phyloP scores from a whole-genome alignment of 2,888 invertebrate species.

The Pachymerium ferrugineum region DNA sequence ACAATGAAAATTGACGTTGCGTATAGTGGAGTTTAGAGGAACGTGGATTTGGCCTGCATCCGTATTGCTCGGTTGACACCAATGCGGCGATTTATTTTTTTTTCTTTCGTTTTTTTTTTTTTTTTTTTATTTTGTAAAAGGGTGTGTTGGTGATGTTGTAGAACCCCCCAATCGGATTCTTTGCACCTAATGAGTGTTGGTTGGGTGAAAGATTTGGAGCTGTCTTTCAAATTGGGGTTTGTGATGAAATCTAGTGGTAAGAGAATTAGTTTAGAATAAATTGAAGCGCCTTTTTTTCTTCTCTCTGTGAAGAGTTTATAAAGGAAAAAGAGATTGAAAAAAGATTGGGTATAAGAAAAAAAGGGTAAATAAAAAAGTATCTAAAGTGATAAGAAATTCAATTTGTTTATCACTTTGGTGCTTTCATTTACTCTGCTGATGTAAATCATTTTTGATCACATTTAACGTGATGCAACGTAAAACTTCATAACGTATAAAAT shows the following conservation, averaged over 20 bases:
- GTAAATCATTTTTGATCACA: too few relatives aligned
- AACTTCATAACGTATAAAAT: too few relatives aligned
- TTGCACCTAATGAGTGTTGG: constrained; percentile 6
- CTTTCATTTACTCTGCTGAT: too few relatives aligned
- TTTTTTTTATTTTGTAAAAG: too few relatives aligned
- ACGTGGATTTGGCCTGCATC: constrained; percentile 11
- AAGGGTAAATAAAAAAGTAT: background rate
- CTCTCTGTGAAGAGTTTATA: background rate
- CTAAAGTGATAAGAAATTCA: constrained; percentile 19
- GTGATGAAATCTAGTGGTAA: constrained; percentile 3
- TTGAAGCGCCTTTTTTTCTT: constrained; percentile 16
- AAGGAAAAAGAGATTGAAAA: constrained; percentile 1
- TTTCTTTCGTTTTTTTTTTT: too few relatives aligned
- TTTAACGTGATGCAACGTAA: too few relatives aligned
- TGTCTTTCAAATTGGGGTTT: constrained; percentile 23
- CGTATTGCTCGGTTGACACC: constrained; percentile 3
- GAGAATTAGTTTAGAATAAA: constrained; percentile 21
- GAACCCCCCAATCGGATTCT: constrained; percentile 12
- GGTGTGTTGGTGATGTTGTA: background rate
- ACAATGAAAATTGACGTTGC: constrained; percentile 25
- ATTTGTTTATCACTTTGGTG: too few relatives aligned
- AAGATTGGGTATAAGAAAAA: background rate
- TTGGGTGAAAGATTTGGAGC: background rate
- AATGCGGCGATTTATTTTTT: constrained; percentile 16
- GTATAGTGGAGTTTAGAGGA: constrained; percentile 16